Evolutionary conservation across 2,888 invertebrate genomes (phyloP).

Genomic region (Drosophila affinis): DNA sequence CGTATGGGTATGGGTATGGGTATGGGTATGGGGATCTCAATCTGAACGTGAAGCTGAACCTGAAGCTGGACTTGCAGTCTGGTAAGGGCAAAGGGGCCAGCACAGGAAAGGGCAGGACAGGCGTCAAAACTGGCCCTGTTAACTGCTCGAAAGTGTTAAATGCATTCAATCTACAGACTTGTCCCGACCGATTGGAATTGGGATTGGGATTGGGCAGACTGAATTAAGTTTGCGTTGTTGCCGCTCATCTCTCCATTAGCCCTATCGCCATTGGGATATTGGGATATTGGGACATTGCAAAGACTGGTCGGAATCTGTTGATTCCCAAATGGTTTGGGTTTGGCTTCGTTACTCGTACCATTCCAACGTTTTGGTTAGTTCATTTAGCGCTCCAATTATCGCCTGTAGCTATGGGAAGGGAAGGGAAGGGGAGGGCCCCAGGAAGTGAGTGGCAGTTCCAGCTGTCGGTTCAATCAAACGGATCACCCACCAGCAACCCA

Average conservation of each 20-base stretch:
- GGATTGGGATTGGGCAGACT: background rate
- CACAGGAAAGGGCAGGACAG: conserved; percentile 4
- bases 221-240: conserved; percentile 19
- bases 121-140: conserved; percentile 56
- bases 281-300: background rate
- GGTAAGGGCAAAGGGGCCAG: background rate
- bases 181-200: conserved; percentile 11
- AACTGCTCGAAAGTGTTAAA: conserved; percentile 75
- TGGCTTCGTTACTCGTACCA: background rate
- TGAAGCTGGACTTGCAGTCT: conserved; percentile 11
- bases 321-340: background rate
- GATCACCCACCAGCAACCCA: conserved; percentile 63
- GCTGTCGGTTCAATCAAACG: conserved; percentile 82
- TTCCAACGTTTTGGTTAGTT: conserved; percentile 53
- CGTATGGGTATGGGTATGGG: no score
- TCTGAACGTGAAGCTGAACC: conserved; percentile 5
- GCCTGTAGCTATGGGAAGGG: conserved; percentile 41
- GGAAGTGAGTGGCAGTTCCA: conserved; percentile 52
- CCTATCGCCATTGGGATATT: background rate
- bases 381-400: conserved; percentile 74
- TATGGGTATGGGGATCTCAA: no score
- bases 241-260: conserved; percentile 37
- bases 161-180: conserved; percentile 61
- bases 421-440: no score
- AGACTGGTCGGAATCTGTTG: background rate